These are phyloP conservation scores for Eulemur coronatus DNA, from an alignment of 2,797 vertebrate genomes.

Conservation along the genomic window DNA sequence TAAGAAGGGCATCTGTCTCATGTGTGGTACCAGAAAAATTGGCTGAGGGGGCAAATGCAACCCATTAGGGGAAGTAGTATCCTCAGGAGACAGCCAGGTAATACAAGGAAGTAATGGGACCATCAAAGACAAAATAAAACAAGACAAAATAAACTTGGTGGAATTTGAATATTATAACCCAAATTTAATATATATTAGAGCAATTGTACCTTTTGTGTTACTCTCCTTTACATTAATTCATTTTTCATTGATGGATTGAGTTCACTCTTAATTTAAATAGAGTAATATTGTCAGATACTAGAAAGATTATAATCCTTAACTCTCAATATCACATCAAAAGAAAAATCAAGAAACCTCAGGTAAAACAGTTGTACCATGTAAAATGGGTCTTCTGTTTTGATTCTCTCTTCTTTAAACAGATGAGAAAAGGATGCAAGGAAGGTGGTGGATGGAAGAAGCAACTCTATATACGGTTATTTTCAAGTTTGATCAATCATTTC, in stretches of 20 bases:
- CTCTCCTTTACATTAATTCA: not conserved
- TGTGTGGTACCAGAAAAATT: not conserved
- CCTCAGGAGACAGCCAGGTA: not conserved
- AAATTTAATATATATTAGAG: not conserved
- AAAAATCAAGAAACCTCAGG: not conserved
- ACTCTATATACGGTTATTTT: conserved; percentile 43
- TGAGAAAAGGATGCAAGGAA: conserved; percentile 18
- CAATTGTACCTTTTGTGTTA: not conserved
- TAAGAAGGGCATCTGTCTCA: not conserved
- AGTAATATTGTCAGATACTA: not conserved
- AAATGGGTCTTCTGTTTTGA: conserved; percentile 10
- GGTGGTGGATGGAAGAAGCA: not conserved
- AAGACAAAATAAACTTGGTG: not conserved
- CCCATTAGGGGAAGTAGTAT: fast-evolving
- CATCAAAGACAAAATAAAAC: not conserved
- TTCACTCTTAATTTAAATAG: conserved; percentile 22
- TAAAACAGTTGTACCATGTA: conserved; percentile 15
- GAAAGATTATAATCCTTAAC: not conserved
- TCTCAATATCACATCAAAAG: not conserved
- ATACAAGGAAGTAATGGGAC: not conserved
- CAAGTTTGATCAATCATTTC: conserved; percentile 76
- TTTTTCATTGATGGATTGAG: not conserved
- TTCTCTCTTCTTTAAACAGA: conserved; percentile 29
- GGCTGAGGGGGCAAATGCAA: not conserved
- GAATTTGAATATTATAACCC: not conserved